Conservation (phyloP, 2,113 vertebrate genomes). For the Eublepharis macularius region DNA sequence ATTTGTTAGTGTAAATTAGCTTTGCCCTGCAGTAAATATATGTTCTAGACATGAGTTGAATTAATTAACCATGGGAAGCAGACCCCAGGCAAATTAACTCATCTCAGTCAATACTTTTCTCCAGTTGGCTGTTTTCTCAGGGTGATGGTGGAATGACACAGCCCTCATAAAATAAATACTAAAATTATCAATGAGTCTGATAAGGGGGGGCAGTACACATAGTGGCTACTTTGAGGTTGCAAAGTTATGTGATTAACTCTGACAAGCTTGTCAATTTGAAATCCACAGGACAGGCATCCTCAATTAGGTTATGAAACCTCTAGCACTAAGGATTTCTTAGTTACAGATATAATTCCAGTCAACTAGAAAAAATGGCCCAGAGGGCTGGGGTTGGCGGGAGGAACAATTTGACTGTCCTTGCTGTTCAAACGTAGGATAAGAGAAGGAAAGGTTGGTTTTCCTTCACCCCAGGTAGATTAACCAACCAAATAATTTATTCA, state of each 20-base stretch:
- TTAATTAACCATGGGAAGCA: constrained; percentile 11
- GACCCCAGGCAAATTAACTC: not conserved
- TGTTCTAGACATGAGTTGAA: not conserved
- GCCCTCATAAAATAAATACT: not conserved
- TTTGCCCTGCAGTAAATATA: not conserved
- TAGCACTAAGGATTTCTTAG: not conserved
- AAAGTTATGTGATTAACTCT: not conserved
- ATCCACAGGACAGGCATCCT: not conserved
- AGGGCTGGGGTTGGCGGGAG: no score
- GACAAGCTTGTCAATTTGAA: not conserved
- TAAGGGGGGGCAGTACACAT: not conserved
- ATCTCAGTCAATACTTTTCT: not conserved
- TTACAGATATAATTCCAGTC: no score
- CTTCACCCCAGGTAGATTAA: no score
- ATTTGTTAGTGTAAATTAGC: not conserved
- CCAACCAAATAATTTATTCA: no score
- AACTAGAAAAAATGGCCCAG: no score
- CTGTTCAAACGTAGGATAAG: no score
- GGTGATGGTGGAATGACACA: not conserved
- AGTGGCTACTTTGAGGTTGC: constrained; percentile 1
- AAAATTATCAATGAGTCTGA: not conserved
- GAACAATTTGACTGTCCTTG: no score
- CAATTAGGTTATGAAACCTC: constrained; percentile 18
- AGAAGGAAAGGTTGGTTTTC: no score
- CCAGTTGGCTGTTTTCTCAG: not conserved